Evolutionary conservation across 53 echinoderm and acorn worm species (phyloP).

Genomic region (Zoroaster sp.): DNA sequence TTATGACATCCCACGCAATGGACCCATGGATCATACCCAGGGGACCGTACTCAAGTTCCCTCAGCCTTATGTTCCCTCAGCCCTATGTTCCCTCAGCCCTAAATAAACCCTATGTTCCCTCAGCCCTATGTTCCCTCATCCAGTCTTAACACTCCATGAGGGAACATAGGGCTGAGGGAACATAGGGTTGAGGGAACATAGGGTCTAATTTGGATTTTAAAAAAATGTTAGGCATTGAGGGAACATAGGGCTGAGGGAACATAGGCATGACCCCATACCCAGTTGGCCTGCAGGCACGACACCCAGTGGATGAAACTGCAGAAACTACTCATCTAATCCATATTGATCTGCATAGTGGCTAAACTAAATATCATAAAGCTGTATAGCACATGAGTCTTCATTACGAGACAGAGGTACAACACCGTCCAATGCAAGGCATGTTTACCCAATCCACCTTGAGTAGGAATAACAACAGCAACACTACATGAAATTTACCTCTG

Average conservation of each 20-base stretch:
- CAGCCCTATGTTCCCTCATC: too few species aligned
- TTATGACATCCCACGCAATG: neutral
- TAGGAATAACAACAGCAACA: neutral
- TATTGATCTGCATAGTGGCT: constrained; percentile 34
- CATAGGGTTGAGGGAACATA: too few species aligned
- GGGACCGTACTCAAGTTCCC: too few species aligned
- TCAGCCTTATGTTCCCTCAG: too few species aligned
- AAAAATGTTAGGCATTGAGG: too few species aligned
- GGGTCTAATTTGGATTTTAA: too few species aligned
- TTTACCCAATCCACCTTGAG: constrained; percentile 4
- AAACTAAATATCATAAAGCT: constrained; percentile 29
- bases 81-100: too few species aligned
- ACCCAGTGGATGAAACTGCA: neutral
- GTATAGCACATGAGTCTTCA: neutral
- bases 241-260: too few species aligned
- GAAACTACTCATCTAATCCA: constrained; percentile 16
- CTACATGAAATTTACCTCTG: neutral
- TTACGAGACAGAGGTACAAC: neutral
- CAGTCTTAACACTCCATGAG: too few species aligned
- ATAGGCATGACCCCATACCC: too few species aligned
- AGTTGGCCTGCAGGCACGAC: neutral
- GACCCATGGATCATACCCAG: neutral
- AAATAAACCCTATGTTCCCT: too few species aligned
- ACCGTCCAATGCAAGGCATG: neutral
- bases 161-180: too few species aligned